Evolutionary conservation across 1,140 invertebrate genomes (phyloP).

Genomic region (Zeugodacus cucurbitae): DNA sequence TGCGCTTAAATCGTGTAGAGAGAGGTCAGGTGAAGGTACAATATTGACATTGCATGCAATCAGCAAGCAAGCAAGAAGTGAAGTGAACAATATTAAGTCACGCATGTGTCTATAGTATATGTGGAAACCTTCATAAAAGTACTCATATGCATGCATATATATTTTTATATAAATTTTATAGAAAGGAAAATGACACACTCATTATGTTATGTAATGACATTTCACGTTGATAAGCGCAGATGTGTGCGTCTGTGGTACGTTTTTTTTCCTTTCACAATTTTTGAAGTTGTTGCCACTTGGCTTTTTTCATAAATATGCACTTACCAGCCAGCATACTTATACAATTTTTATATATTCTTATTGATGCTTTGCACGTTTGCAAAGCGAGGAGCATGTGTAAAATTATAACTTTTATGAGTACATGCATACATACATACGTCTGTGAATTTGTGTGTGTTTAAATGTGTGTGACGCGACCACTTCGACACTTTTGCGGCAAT

Average conservation of each 20-base stretch:
- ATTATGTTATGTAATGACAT: background rate
- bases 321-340: background rate
- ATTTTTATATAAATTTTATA: background rate
- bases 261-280: background rate
- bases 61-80: background rate
- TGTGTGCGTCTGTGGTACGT: background rate
- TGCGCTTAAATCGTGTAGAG: background rate
- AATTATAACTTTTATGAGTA: background rate
- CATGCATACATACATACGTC: no score
- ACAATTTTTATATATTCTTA: background rate
- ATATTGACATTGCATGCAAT: background rate
- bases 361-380: background rate
- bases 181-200: background rate
- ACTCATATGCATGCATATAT: background rate
- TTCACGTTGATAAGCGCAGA: background rate
- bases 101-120: background rate
- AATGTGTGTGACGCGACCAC: background rate
- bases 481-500: background rate
- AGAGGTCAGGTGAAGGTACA: background rate
- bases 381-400: background rate
- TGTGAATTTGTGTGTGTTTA: no score
- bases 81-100: background rate
- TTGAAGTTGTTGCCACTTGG: background rate
- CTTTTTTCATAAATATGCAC: background rate
- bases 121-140: background rate